Evolutionary conservation across 1,140 invertebrate genomes (phyloP), one percentile per base, ranked within the genome.

Genomic region (Coptotermes formosanus): DNA sequence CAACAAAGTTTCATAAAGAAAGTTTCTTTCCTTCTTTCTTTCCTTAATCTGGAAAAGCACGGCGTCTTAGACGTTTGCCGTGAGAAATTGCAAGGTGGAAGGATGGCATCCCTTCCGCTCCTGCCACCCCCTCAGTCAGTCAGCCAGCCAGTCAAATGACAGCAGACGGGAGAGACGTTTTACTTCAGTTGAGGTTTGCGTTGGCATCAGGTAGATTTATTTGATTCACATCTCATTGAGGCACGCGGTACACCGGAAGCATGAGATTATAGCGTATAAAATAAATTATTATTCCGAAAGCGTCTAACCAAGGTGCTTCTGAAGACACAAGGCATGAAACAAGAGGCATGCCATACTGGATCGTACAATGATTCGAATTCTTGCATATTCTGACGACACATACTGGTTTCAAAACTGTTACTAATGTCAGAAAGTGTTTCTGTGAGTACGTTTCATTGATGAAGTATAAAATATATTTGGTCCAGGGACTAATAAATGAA

Each of bases 1-100:
- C 64, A 75, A 75, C 64, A 75, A 75, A 75, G 64, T 75, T 75
- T 75, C 64, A 75, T 75, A 75, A 75, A 75, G 64, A 75, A 75
- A 75, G 64, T 75, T 75, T 75, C n/a, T 75, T 75, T 75, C n/a
- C n/a, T 75, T 75, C 8, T 75, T 30, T 11, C n/a, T n/a, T n/a
- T 64, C 19, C 19, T 21, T 55, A 16, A 1, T 4, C 14, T 12
- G 52, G 64, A 30, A 30, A 30, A 75, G 16, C 64, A 2, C 25
- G 25, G 64, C 14, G n/a, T 25, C 64, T 21, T 25, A 75, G 64
- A 75, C n/a, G 64, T 75, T n/a, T 75, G 64, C 64, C 64, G 64
- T 75, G 64, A 75, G 64, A 75, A 75, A 75, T 75, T 75, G 64
- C 64, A 75, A 75, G 64, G 64, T 75, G 64, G 64, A 1, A 75